A percentile compares a stretch with the other conserved stretches of the same genome.
phyloP scores from a whole-genome alignment of 2,797 vertebrate genomes.

The Cetoscarus ocellatus region DNA sequence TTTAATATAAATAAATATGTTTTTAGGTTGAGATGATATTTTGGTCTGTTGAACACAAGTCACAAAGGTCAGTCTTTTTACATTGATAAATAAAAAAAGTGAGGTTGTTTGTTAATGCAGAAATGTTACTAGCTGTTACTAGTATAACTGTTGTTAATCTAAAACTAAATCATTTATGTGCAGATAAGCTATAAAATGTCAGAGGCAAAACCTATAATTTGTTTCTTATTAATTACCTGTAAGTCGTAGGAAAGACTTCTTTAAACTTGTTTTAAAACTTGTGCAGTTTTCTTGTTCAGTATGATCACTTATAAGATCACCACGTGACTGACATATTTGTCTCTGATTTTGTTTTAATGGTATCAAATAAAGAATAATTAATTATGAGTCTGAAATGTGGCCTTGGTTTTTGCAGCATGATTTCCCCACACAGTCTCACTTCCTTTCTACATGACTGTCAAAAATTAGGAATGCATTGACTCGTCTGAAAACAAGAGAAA shows the following conservation, averaged over 20 bases:
- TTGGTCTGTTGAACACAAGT: background rate
- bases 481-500: too few relatives aligned
- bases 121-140: background rate
- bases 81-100: background rate
- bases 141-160: too few relatives aligned
- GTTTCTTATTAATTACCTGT: background rate
- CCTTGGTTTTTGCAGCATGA: background rate
- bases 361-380: slow-evolving; percentile 31
- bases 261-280: background rate
- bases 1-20: slow-evolving; percentile 14
- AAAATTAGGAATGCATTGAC: too few relatives aligned
- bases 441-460: too few relatives aligned
- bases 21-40: background rate
- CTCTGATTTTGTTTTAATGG: background rate
- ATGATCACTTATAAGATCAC: background rate
- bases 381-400: background rate
- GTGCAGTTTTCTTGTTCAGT: background rate
- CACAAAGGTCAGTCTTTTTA: slow-evolving; percentile 3
- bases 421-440: background rate
- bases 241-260: background rate
- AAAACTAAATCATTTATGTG: background rate
- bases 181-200: background rate
- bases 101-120: background rate
- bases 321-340: background rate
- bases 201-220: background rate